A percentile compares a stretch with the other conserved stretches of the same genome.
phyloP scores from a whole-genome alignment of 2,888 invertebrate genomes.

The Megaustenia siamemsis region DNA sequence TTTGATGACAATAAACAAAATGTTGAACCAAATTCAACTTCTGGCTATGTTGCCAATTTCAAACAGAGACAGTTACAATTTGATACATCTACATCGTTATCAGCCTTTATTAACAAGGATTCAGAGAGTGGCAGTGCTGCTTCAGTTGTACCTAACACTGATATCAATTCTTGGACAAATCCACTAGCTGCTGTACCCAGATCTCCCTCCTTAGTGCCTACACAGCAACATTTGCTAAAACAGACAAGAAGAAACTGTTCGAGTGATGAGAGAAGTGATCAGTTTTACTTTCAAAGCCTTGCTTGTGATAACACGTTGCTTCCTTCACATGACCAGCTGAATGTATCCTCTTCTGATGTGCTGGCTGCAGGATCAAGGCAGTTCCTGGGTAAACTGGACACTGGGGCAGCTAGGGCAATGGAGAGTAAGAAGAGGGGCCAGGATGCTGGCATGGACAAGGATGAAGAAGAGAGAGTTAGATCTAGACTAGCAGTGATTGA shows the following conservation, averaged over 20 bases:
- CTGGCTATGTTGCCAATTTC: neutral
- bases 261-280: slow-evolving; percentile 57
- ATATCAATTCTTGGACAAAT: neutral
- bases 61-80: neutral
- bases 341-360: neutral
- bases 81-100: neutral
- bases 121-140: neutral
- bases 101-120: neutral
- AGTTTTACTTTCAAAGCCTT: slow-evolving; percentile 60
- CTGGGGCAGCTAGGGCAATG: slow-evolving; percentile 72
- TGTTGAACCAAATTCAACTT: neutral
- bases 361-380: neutral
- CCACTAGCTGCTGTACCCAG: neutral
- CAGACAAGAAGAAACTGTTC: slow-evolving; percentile 34
- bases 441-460: slow-evolving; percentile 68
- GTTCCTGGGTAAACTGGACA: slow-evolving; percentile 75
- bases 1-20: slow-evolving; percentile 60
- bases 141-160: neutral
- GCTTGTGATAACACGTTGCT: slow-evolving; percentile 52
- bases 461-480: slow-evolving; percentile 63
- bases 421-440: slow-evolving; percentile 71
- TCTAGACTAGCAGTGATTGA: slow-evolving; percentile 70
- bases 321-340: neutral
- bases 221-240: neutral
- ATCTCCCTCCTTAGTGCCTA: neutral